Evolutionary conservation across 2,888 invertebrate species (phyloP).

Genomic region (Chrysodeixis includens): DNA sequence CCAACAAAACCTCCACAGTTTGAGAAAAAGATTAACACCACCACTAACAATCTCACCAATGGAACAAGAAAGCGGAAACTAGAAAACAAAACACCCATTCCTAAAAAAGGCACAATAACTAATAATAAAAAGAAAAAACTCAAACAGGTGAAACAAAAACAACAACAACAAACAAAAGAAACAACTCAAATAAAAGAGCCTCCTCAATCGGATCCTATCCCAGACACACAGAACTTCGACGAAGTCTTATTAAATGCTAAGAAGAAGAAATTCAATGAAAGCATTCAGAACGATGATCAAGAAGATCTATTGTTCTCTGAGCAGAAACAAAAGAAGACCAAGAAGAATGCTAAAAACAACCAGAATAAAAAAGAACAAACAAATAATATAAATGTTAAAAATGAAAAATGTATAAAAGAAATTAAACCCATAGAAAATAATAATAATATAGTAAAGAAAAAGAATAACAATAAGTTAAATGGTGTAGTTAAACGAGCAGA

Average conservation of each 20-base stretch:
- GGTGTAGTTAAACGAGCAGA: conserved; percentile 23
- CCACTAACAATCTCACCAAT: conserved; percentile 26
- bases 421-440: too few relatives aligned
- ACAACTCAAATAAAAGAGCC: conserved; percentile 20
- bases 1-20: conserved; percentile 13
- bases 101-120: conserved; percentile 43
- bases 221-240: conserved; percentile 70
- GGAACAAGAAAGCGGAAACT: conserved; percentile 42
- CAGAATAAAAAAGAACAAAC: conserved; percentile 8
- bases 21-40: conserved; percentile 27
- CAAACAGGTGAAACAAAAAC: background rate
- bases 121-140: conserved; percentile 39
- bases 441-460: conserved; percentile 10
- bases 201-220: conserved; percentile 45
- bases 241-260: conserved; percentile 72
- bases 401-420: too few relatives aligned
- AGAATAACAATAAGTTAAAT: conserved; percentile 24
- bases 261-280: conserved; percentile 73
- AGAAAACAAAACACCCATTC: conserved; percentile 30
- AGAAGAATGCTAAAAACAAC: conserved; percentile 29
- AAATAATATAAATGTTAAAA: conserved; percentile 23
- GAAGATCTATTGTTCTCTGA: conserved; percentile 64
- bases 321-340: conserved; percentile 53
- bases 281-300: conserved; percentile 65
- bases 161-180: background rate